Evolutionary conservation across 1,140 invertebrate species (phyloP), one percentile per base, ranked within the genome.

Genomic region (Eumaeus atala): DNA sequence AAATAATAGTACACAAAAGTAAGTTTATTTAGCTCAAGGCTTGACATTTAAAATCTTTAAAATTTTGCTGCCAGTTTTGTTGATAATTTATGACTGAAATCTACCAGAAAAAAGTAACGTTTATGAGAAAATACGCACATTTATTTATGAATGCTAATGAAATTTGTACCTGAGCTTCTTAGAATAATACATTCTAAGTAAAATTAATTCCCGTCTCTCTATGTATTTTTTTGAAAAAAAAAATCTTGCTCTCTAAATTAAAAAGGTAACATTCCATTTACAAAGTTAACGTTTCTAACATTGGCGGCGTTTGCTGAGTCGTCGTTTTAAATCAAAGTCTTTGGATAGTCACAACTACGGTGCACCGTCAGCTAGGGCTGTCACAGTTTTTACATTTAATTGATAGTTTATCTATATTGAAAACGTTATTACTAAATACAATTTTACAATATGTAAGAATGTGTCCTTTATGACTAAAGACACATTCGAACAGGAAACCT

Each of bases 241-340:
- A 44, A 44, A 16, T 44, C 16, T 44, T 37, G n/a, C 35, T 44
- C 40, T 44, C 40, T 16, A 44, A 44, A 44, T 44, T 44, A 44
- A 44, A 44, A 44, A 16, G 16, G 40, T 17, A 44, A 14, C 40
- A 44, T 44, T 44, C 40, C 40, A 44, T 44, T 44, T 44, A 44
- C 40, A 16, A 44, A 44, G 35, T 37, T 37, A 37, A 37, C 9
- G 14, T 44, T 44, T 44, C n/a, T 44, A 44, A 44, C 40, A 44
- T 28, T 44, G 16, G 40, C 35, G 35, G 35, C 40, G 40, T 14
- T 44, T 16, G 40, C 16, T 17, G 38, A 3, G 59, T 61, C 59
- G 59, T 61, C 59, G 57, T 58, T 61, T 60, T 12, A 58, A 61
- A 61, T 44, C 10, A 55, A 51, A 54, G 55, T 56, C 59, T 61